These are phyloP conservation scores for Carlito syrichta DNA, from an alignment of 2,113 vertebrate genomes.

Conservation along the genomic window DNA sequence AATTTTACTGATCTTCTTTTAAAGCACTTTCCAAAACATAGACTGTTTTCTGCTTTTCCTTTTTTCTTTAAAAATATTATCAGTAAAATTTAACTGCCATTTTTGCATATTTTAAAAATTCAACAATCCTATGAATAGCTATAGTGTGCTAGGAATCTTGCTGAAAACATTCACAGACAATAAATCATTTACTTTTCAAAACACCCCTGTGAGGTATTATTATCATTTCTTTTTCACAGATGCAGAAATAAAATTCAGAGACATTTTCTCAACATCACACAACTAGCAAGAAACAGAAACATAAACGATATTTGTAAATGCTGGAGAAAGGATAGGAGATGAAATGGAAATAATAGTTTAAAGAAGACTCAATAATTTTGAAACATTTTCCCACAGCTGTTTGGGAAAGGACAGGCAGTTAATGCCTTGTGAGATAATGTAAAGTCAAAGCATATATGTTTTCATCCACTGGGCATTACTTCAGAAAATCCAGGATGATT, in stretches of 20 bases:
- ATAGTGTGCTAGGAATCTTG: background rate
- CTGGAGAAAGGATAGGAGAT: background rate
- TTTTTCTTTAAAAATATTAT: constrained; percentile 1
- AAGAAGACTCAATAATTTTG: background rate
- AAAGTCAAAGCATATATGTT: background rate
- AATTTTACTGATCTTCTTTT: background rate
- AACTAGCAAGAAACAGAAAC: too few species aligned
- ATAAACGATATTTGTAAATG: background rate
- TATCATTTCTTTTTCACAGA: background rate
- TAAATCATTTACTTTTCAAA: background rate
- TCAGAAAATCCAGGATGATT: background rate
- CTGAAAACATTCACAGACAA: background rate
- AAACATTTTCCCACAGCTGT: background rate
- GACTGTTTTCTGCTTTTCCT: background rate
- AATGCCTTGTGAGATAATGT: background rate
- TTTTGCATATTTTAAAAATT: too few species aligned
- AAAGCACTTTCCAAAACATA: background rate
- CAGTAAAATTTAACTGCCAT: background rate
- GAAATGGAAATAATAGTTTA: background rate
- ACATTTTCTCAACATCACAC: constrained; percentile 44
- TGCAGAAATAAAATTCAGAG: background rate
- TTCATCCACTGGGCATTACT: background rate
- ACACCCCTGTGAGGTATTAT: background rate
- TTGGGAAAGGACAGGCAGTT: background rate
- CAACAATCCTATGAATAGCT: background rate